These are phyloP conservation scores for Brachionus angularis DNA, from an alignment of 1,140 invertebrate species.

Conservation along the genomic window DNA sequence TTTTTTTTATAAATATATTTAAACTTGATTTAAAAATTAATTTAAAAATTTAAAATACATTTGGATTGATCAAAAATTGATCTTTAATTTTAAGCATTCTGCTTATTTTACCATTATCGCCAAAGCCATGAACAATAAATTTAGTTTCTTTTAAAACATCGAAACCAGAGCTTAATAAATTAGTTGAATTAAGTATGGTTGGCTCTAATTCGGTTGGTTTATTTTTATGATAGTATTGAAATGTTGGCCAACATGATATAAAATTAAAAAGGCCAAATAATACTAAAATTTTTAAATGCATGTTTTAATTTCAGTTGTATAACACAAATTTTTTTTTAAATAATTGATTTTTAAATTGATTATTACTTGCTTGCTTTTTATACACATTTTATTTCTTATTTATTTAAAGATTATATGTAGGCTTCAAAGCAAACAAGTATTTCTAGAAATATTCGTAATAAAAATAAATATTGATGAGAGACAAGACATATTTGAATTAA, in stretches of 20 bases:
- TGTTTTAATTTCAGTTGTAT: too few species aligned
- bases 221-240: constrained; percentile 11
- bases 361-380: too few species aligned
- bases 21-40: neutral
- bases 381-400: too few species aligned
- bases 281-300: neutral
- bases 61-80: constrained; percentile 46
- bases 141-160: constrained; percentile 2
- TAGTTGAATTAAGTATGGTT: too few species aligned
- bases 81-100: constrained; percentile 49
- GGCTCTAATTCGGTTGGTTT: neutral
- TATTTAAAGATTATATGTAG: too few species aligned
- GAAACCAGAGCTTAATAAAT: neutral
- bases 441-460: too few species aligned
- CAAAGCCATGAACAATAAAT: constrained; percentile 33
- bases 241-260: constrained; percentile 30
- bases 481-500: too few species aligned
- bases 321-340: too few species aligned
- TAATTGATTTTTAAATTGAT: too few species aligned
- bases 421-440: too few species aligned
- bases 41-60: neutral
- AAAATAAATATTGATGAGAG: too few species aligned
- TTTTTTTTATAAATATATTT: too few species aligned
- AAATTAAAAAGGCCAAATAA: neutral
- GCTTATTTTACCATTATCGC: constrained; percentile 25